Evolutionary conservation across 2,888 invertebrate genomes (phyloP), one percentile per base, ranked within the genome.

Genomic region (Lochmaea crataegi): DNA sequence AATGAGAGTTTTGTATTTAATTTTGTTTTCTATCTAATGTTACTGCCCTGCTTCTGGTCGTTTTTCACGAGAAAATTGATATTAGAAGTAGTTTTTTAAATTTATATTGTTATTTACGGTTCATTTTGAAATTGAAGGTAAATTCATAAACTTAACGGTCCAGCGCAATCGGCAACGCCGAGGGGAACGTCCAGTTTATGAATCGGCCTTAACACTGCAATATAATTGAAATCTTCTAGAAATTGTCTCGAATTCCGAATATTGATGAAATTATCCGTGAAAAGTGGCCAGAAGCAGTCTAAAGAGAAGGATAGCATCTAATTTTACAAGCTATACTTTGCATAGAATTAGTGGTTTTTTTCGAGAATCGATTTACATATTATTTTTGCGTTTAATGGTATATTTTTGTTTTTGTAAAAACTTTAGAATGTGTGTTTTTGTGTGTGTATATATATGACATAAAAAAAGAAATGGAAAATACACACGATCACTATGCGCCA

Each of bases 331-430:
- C 94, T 94, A 94, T 94, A 94, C 94, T 94, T 94, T 94, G 94
- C 94, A 94, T 94, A 93, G 93, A 94, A 93, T 92, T 94, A 94
- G 93, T 94, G 93, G 91, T 92, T 91, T 93, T 93, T 93, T 93
- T 93, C 92, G 90, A 91, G 89, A 90, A 83, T 82, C 76, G 75
- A 75, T 75, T 63, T 79, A 75, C 79, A 76, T 80, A 77, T 79
- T 78, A 72, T 72, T 78, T 71, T 77, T 65, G 65, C 18, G 64
- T 70, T 68, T 67, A 42, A 32, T 38, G 51, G 10, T 53, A 18
- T 53, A 14, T 48, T n/a, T n/a, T 14, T 53, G 18, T 45, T 11
- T 65, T 71, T 68, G 53, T 75, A 61, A 18, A 41, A 66, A 51
- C 26, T 67, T 38, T 70, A 51, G 10, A 38, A 57, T 70, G 65